A percentile compares a stretch with the other conserved stretches of the same genome.
phyloP scores from a whole-genome alignment of 2,797 vertebrate genomes.

The Helarctos malayanus region DNA sequence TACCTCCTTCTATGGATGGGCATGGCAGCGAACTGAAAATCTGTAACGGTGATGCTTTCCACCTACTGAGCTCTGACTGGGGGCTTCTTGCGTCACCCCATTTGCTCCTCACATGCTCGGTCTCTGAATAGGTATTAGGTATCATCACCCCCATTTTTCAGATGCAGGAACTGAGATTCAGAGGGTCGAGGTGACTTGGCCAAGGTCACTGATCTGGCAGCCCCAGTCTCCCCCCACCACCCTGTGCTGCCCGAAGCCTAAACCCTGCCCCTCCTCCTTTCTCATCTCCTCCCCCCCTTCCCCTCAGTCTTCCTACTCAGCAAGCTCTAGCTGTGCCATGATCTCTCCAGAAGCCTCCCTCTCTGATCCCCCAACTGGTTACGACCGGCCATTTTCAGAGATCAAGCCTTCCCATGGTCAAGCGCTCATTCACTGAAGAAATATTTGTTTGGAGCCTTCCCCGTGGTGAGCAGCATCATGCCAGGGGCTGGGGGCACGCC shows the following conservation, averaged over 20 bases:
- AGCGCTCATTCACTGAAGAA: not conserved
- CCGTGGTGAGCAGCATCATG: rapidly evolving
- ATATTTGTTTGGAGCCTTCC: not conserved
- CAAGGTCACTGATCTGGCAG: not conserved
- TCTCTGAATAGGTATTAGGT: not conserved
- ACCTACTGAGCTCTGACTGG: not conserved
- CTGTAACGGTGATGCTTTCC: not conserved
- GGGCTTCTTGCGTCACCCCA: not conserved
- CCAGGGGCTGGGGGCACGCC: not conserved
- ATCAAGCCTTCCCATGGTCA: not conserved
- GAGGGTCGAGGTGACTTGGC: not conserved
- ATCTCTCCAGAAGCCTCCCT: not conserved
- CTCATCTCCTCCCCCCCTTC: not conserved
- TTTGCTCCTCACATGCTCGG: not conserved
- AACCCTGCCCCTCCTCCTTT: not conserved
- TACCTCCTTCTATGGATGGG: not conserved
- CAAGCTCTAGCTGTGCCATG: not conserved
- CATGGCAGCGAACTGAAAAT: not conserved
- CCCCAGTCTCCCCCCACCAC: not conserved
- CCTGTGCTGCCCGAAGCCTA: no score
- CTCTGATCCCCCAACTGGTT: not conserved
- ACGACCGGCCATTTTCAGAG: not conserved
- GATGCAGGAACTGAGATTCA: not conserved
- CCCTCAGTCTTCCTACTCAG: not conserved
- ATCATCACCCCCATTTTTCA: not conserved